Base-by-base conservation (phyloP, 1,140 invertebrate species). In the Branchinecta lindahli region DNA sequence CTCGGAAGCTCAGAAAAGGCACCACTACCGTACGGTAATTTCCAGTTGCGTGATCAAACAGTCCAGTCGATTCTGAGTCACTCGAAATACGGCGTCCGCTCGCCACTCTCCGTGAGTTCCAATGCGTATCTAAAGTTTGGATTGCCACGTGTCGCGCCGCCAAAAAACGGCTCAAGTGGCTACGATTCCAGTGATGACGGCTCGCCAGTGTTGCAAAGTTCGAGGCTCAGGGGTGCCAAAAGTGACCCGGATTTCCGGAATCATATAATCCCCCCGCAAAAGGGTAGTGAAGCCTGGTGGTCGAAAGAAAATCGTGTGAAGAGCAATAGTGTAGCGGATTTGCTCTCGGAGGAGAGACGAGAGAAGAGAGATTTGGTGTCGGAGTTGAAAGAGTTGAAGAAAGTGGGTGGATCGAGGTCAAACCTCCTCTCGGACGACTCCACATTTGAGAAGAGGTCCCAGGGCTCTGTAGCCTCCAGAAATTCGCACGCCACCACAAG, bases 101-200 rank as follows among this genome's bases (percentile, higher is more conserved):
- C 88, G 33, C 46, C 46, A 45, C 18, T 69, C 15, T 46, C 46
- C 4, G 65, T 88, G 9, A 94, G 94, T 76, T 93, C 94, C 81
- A 92, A 91, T 78, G 92, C 91, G 5, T 94, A 94, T 80, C 82
- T 95, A 44, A 93, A 94, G 78, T 95, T 95, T 75, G 93, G 93
- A 4, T 79, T 95, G 66, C 93, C 93, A 0, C 83, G 93, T 46
- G 92, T 94, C 0, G 86, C 94, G 76, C 91, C 92, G 21, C 91
- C 90, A 0, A 74, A 80, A 12, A 85, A 87, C 74, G 85, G 85
- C 0, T 92, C 90, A 8, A 92, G 89, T 72, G 91, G 91, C 3
- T 94, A 94, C 77, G 90, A 94, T 75, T 93, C 91, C 74, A 85
- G 84, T 72, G 84, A 86, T 67, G 85, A 86, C 70, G 84, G 84